Conservation (phyloP, 2,113 vertebrate species). For the Chlorodrepanis virens region DNA sequence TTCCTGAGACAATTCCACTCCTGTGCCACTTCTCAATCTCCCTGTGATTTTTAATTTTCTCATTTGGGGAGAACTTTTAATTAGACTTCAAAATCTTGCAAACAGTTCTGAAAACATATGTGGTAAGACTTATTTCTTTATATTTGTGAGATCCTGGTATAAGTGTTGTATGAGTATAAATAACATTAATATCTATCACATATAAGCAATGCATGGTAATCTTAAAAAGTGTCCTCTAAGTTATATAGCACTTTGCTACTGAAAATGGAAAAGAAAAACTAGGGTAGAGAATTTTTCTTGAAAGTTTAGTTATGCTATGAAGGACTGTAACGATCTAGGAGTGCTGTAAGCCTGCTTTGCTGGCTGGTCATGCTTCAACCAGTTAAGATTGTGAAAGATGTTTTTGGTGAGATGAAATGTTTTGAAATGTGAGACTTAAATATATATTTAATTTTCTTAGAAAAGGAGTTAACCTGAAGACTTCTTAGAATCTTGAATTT, state of each 20-base stretch:
- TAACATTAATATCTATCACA: background rate
- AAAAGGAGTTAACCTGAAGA: background rate
- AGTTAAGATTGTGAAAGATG: background rate
- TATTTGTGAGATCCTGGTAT: background rate
- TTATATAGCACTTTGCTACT: background rate
- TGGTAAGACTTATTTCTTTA: background rate
- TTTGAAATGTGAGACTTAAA: background rate
- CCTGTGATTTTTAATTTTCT: constrained; percentile 34
- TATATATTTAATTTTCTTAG: background rate
- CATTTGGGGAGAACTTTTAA: constrained; percentile 6
- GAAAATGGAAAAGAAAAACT: background rate
- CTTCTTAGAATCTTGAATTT: background rate
- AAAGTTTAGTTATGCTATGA: background rate
- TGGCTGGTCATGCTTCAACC: background rate
- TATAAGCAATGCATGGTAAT: background rate
- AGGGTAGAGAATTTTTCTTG: background rate
- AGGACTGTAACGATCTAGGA: background rate
- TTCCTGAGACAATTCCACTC: constrained; percentile 24
- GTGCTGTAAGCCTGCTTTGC: background rate
- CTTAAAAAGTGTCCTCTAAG: background rate
- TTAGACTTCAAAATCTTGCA: background rate
- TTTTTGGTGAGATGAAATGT: background rate
- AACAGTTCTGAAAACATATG: background rate
- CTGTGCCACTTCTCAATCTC: background rate
- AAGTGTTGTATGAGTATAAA: background rate